phyloP scores from a whole-genome alignment of 1,140 invertebrate genomes.

The Trichomalopsis sarcophagae region DNA sequence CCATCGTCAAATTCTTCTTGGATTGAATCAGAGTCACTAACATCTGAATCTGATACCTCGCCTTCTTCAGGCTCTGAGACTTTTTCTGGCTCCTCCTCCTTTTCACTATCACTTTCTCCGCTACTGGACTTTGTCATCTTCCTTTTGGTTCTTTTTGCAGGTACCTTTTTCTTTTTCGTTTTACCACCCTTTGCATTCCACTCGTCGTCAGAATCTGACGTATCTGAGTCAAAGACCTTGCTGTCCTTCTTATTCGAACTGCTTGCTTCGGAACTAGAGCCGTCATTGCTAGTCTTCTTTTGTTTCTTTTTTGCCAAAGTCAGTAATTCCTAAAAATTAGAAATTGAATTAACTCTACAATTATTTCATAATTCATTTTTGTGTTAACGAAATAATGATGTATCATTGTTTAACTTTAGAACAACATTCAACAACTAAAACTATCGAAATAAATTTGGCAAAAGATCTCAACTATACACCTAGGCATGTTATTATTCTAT shows the following conservation, averaged over 20 bases:
- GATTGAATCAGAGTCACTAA: constrained; percentile 75
- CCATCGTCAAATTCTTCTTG: constrained; percentile 87
- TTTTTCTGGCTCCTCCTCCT: constrained; percentile 73
- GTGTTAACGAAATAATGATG: not conserved
- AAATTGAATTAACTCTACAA: not conserved
- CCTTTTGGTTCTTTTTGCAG: constrained; percentile 65
- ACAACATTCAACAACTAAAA: not conserved
- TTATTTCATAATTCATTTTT: not conserved
- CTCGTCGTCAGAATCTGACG: constrained; percentile 84
- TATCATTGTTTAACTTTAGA: no score
- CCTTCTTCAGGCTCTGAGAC: constrained; percentile 85
- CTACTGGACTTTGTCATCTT: constrained; percentile 76
- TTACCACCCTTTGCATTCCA: constrained; percentile 80
- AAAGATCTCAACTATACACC: not conserved
- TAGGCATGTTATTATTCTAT: not conserved
- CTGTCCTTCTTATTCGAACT: constrained; percentile 69
- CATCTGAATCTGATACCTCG: constrained; percentile 80
- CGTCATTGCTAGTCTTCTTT: constrained; percentile 75
- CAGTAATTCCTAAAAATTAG: constrained; percentile 85
- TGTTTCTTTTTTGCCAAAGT: constrained; percentile 92
- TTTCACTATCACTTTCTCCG: constrained; percentile 75
- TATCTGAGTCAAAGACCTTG: constrained; percentile 76
- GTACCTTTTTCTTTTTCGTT: constrained; percentile 79
- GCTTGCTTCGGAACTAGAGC: constrained; percentile 78
- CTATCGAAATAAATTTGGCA: constrained; percentile 2